Conservation (phyloP, 1,140 invertebrate species). For the Harlomillsia oculata region DNA sequence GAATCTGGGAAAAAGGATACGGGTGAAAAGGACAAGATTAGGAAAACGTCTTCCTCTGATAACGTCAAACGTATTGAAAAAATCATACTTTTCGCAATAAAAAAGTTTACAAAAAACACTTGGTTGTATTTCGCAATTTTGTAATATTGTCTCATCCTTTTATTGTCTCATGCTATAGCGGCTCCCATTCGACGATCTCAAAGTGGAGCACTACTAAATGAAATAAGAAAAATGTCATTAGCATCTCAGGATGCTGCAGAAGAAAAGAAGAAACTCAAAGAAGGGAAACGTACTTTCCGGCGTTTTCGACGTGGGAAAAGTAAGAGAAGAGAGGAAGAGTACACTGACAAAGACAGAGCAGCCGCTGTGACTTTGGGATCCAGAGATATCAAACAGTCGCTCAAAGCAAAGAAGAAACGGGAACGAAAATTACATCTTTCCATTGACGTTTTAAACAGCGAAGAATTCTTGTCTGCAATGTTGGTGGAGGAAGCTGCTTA, state of each 20-base stretch:
- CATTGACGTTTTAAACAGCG: conserved; percentile 54
- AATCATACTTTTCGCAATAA: not conserved
- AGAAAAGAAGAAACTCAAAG: conserved; percentile 20
- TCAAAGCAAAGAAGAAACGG: conserved; percentile 66
- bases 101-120: not conserved
- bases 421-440: conserved; percentile 55
- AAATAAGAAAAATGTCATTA: conserved; percentile 36
- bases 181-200: conserved; percentile 1
- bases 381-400: conserved; percentile 70
- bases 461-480: conserved; percentile 63
- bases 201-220: conserved; percentile 17
- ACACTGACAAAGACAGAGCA: conserved; percentile 80
- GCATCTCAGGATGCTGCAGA: conserved; percentile 32
- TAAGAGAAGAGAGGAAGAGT: conserved; percentile 56
- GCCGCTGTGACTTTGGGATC: conserved; percentile 75
- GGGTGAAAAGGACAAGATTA: not conserved
- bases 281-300: not conserved
- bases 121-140: not conserved
- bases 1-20: not conserved
- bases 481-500: conserved; percentile 40
- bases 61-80: not conserved
- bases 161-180: not conserved
- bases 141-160: not conserved
- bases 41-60: not conserved
- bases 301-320: conserved; percentile 2